Conservation (phyloP, 2,888 invertebrate species). For the Pycnomerus fuliginosus region DNA sequence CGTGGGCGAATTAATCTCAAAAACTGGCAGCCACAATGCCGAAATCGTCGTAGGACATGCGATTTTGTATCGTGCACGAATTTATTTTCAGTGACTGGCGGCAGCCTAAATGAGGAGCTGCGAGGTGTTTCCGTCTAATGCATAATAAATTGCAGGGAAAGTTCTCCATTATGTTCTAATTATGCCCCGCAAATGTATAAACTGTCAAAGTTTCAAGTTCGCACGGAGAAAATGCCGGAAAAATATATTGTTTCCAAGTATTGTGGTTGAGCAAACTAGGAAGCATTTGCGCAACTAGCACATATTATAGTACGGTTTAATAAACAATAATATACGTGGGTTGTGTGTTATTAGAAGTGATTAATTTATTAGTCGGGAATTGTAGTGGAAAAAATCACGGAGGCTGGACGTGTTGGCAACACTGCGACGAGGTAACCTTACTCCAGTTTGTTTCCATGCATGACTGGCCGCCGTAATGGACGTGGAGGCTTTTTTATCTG, state of each 20-base stretch:
- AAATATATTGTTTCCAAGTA: neutral
- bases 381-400: neutral
- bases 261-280: neutral
- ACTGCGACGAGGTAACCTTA: constrained; percentile 17
- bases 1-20: too few species aligned
- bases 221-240: neutral
- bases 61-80: too few species aligned
- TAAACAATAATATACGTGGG: neutral
- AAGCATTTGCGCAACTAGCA: neutral
- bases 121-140: constrained; percentile 3
- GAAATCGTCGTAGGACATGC: too few species aligned
- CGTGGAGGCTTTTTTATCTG: too few species aligned
- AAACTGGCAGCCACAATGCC: too few species aligned
- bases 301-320: neutral
- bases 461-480: constrained; percentile 16
- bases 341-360: neutral
- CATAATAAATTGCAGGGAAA: constrained; percentile 10
- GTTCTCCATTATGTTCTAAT: constrained; percentile 3
- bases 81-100: too few species aligned
- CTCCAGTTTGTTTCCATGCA: constrained; percentile 19
- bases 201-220: neutral
- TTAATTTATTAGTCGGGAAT: neutral
- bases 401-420: constrained; percentile 6
- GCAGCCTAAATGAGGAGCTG: too few species aligned
- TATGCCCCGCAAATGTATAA: constrained; percentile 1